phyloP scores from a whole-genome alignment of 1,140 invertebrate species.

The Cherax quadricarinatus region DNA sequence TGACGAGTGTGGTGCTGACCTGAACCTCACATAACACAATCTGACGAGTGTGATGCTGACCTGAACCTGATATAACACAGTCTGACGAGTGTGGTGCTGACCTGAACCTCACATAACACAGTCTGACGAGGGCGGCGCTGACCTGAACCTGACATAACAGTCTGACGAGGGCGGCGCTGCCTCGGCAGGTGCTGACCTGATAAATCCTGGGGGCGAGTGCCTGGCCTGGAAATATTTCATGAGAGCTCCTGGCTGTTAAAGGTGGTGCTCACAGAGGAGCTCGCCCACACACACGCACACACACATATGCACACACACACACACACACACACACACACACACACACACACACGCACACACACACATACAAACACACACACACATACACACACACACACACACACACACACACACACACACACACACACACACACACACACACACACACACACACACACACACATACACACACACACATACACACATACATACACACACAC shows the following conservation, averaged over 20 bases:
- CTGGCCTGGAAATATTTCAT: neutral
- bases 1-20: no score
- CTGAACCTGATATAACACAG: no score
- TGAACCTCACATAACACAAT: no score
- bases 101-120: no score
- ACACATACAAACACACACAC: no score
- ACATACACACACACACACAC: neutral
- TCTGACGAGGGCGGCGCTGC: no score
- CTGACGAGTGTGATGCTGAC: no score
- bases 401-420: conserved; percentile 1
- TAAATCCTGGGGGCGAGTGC: neutral
- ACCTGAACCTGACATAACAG: no score
- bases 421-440: neutral
- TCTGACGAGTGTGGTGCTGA: no score
- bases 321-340: neutral
- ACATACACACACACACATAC: neutral
- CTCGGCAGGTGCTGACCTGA: neutral
- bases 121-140: no score
- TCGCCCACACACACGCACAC: neutral
- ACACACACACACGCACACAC: neutral
- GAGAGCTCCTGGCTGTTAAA: neutral
- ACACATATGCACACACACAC: neutral
- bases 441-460: no score
- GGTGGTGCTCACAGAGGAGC: neutral
- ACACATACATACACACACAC: no score